phyloP scores from a whole-genome alignment of 2,797 vertebrate species.

The Peromyscus melanophrys region DNA sequence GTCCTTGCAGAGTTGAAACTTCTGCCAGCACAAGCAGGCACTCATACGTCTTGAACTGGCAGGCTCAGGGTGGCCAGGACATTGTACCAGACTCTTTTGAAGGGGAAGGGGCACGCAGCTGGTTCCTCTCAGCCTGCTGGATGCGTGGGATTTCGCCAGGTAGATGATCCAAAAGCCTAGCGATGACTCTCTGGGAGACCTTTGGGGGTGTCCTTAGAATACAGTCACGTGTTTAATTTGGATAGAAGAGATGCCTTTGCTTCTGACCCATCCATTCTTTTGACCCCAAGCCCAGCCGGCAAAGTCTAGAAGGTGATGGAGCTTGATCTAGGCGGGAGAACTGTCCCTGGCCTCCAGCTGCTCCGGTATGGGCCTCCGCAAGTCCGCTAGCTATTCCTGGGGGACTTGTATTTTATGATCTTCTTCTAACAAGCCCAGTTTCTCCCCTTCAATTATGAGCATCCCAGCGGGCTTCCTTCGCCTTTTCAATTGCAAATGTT shows the following conservation, averaged over 20 bases:
- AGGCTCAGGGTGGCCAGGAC: fast-evolving
- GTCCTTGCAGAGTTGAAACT: neutral
- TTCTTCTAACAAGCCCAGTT: conserved; percentile 82
- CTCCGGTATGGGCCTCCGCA: neutral
- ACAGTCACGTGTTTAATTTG: conserved; percentile 60
- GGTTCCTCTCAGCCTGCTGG: neutral
- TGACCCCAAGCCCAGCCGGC: fast-evolving
- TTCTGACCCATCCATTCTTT: neutral
- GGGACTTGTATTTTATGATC: conserved; percentile 83
- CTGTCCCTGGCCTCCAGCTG: conserved; percentile 51
- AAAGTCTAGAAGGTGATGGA: neutral
- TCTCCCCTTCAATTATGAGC: conserved; percentile 83
- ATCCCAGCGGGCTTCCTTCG: conserved; percentile 68
- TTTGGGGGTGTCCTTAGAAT: neutral
- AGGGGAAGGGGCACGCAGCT: fast-evolving
- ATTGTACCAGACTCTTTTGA: neutral
- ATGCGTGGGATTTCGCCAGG: fast-evolving
- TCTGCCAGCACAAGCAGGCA: neutral
- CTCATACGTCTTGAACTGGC: neutral
- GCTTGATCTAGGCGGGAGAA: neutral
- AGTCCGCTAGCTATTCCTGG: neutral
- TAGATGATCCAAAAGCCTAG: neutral
- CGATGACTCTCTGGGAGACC: neutral
- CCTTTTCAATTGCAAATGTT: conserved; percentile 86
- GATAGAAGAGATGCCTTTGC: neutral